Conservation (phyloP, 2,113 vertebrate species). For the Sinosuthora webbiana region DNA sequence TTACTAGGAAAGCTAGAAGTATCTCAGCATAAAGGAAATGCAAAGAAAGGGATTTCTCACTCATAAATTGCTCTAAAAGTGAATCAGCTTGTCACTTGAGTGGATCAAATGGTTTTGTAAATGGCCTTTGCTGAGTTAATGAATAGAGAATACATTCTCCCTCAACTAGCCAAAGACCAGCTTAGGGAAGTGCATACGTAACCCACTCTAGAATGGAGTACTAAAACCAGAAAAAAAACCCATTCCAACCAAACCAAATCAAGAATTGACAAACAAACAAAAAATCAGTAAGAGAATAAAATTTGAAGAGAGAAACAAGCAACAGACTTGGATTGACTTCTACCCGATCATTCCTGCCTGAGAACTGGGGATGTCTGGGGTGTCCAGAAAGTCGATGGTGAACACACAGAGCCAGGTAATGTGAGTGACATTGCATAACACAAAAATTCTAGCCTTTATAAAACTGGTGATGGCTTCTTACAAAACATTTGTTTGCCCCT, state of each 20-base stretch:
- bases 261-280: background rate
- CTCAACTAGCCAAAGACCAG: background rate
- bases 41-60: background rate
- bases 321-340: background rate
- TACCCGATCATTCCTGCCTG: background rate
- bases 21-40: background rate
- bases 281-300: background rate
- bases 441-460: background rate
- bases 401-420: background rate
- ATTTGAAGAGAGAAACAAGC: background rate
- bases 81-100: background rate
- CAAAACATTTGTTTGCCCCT: background rate
- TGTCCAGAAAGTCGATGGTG: accelerated
- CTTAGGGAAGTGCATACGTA: accelerated
- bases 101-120: background rate
- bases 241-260: background rate
- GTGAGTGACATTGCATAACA: background rate
- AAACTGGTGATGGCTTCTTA: background rate
- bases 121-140: background rate
- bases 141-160: background rate
- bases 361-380: accelerated
- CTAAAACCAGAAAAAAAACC: background rate
- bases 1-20: background rate
- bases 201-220: background rate
- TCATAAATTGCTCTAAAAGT: background rate